Evolutionary conservation across 2,113 vertebrate genomes (phyloP), one percentile per base, ranked within the genome.

Genomic region (Larimichthys crocea): DNA sequence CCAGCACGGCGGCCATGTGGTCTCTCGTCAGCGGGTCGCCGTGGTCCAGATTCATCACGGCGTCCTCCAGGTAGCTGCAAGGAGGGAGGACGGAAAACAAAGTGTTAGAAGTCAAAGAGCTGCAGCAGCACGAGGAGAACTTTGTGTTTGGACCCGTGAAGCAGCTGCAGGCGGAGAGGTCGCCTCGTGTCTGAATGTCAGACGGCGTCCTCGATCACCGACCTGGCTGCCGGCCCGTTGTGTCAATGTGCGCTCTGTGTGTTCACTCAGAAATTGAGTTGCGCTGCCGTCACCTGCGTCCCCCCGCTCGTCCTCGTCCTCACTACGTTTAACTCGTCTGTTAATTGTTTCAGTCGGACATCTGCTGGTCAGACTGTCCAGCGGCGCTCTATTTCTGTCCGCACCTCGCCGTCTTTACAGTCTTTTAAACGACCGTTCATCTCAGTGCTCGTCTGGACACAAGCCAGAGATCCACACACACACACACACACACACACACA

Each of bases 1-100:
- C 90, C 95, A 99, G 93, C 78, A 99, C 97, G 0, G 97, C 96
- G 14, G 97, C 94, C 97, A 99, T 98, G 95, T 99, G 98, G 94
- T 99, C 98, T 65, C 97, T 91, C 35, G 97, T 99, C 90, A 99
- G 96, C 24, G 98, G 97, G 91, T 99, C 97, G 0, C 95, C 94
- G 90, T 98, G 97, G 94, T 99, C 97, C 88, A 99, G 93, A 75
- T 99, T 97, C 97, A 99, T 98, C 89, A 99, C 96, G 0, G 98
- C 98, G 17, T 99, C 98, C 90, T 99, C 98, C 90, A 99, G 84
- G 92, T 99, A 99, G 90, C 98, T 99, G 89, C 6, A 82, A 12
- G 46, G n/a, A 72, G 12, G 42, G 46, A 19, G 35, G 35, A 40
- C 35, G 35, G 35, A 8, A 40, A 9, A 40, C 35, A 40, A 40